Evolutionary conservation across 2,113 vertebrate genomes (phyloP), one percentile per base, ranked within the genome.

Genomic region (Ceyx cyanopectus): DNA sequence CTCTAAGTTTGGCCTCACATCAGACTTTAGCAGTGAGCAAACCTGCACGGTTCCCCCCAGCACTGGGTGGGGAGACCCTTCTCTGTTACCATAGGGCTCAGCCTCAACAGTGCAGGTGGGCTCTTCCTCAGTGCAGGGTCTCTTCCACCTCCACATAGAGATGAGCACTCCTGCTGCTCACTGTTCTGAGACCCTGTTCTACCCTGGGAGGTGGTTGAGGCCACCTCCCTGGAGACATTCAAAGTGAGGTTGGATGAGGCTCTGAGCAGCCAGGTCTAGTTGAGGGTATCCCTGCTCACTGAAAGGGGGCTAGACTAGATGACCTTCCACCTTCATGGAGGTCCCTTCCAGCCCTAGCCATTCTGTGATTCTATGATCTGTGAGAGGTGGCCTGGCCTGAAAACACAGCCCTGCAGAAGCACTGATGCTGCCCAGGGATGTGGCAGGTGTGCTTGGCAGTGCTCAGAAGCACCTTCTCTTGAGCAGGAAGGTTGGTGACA

Each of bases 381-480:
- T 1, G 3, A 60, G 63, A 45, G 34, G 32, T 40, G 61, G 17
- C 43, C 30, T 60, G 26, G 24, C 57, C 56, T 4, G 16, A 18
- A 54, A 12, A 27, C 14, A 7, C 32, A 27, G 67, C 60, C 61
- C n/a, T 2, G 6, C 13, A 5, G 79, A 16, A 2, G 41, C 34
- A 6, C 30, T 2, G 10, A 17, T 0, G 13, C 58, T 77, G 54
- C 78, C 51, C 2, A 1, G 50, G 56, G 17, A 20, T 0, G 0
- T 20, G 48, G 19, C 69, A 50, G 32, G n/a, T 9, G 0, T 51
- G 50, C 24, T 51, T 6, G 1, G 43, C 22, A 1, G 27, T 7
- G 46, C 51, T 87, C 1, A 0, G 74, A 34, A 32, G 45, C 23
- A 26, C 63, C 46, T 10, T 30, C 10, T 18, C 54, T 57, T 63